Evolutionary conservation across 2,113 vertebrate species (phyloP), one percentile per base, ranked within the genome.

Genomic region (Ploceus nigricollis): DNA sequence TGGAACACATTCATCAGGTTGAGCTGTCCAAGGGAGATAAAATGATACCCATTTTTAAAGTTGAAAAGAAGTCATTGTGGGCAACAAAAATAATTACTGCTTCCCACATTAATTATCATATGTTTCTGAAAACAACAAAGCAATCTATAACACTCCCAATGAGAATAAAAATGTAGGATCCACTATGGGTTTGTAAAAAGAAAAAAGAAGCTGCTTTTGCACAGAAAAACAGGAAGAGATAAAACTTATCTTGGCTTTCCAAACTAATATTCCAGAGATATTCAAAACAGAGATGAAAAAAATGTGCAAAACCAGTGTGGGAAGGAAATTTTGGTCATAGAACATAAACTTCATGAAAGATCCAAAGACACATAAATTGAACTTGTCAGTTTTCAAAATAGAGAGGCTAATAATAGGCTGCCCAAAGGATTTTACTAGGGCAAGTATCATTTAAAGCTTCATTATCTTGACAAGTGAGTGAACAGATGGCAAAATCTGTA

Each of bases 401-500:
- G 48, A 78, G 72, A 54, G 23, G 57, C 85, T 96, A 96, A 93
- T 92, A 93, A 94, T 92, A 88, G 79, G 40, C 95, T 83, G 51
- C 64, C 51, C 58, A 40, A 44, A 94, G 85, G 82, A 83, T 82
- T 89, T 91, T 81, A 35, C 68, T 83, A 68, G 72, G 71, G 89
- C 86, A 90, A 93, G 60, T 90, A 95, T 83, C 76, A 81, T 92
- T 94, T 93, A 92, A 94, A 95, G 76, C 76, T 95, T 94, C 84
- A 80, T 90, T 93, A 90, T 96, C 93, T 95, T 92, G 76, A 89
- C 88, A 93, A 93, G 58, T 60, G 64, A 94, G 71, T 48, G 92
- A 95, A 89, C 85, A 96, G 90, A 94, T 95, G 92, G 85, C 68
- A 95, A 92, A 96, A 93, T 93, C 75, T 90, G 37, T 82, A 79